Base-by-base conservation (phyloP, 2,888 invertebrate species). In the Gonocerus acuteangulatus region DNA sequence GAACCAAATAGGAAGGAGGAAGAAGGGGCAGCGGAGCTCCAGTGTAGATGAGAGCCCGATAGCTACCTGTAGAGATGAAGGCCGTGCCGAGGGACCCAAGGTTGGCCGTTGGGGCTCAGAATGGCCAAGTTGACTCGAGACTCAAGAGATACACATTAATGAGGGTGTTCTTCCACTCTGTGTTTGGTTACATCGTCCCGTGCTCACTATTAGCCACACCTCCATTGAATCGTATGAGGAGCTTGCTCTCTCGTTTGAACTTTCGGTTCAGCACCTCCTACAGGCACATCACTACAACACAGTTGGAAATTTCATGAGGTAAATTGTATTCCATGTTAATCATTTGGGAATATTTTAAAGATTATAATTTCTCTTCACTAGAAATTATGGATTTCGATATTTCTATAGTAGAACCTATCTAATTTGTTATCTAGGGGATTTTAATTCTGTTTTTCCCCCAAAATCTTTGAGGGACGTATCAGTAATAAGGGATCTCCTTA, bases 61-160 rank as follows among this genome's bases (percentile, higher is more conserved):
- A 42, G 48, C 34, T 75, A 75, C 75, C 75, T 76, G 73, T 76
- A 75, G 77, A 74, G 77, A 80, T 73, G 79, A 79, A 71, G 74
- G 74, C 71, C 77, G 79, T 68, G 82, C 82, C 73, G 80, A 85
- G 27, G 27, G 27, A 78, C 89, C 89, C 78, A 82, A 85, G 74
- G 89, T 89, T 74, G 89, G 89, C 74, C 86, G 90, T 71, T 92
- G 90, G 90, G 91, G 90, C 77, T 85, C 86, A 79, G 91, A 92
- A 78, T 93, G 92, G 93, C 93, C 93, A 80, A 92, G 92, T 91
- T 93, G 93, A 93, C 92, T 93, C 92, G 86, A 83, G 82, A 76
- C 76, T 78, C 77, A 69, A 70, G n/a, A 11, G 11, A 73, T 70
- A 69, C 72, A 74, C 74, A 69, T 73, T 70, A 18, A 45, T 27